Conservation (phyloP, 2,797 vertebrate genomes). For the Gobionotothen gibberifrons region DNA sequence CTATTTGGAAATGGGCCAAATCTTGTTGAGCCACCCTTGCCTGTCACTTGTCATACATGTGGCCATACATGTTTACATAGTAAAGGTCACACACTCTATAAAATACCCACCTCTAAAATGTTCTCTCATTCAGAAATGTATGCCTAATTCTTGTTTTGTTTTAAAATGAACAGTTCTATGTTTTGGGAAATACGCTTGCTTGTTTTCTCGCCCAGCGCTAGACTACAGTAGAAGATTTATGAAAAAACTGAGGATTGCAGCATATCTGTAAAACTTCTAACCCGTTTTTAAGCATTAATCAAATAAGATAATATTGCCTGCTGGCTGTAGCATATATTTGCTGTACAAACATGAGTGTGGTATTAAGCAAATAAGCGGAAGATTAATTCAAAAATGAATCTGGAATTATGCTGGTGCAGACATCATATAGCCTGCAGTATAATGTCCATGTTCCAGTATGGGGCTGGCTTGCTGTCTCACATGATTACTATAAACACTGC, state of each 20-base stretch:
- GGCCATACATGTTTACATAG: slow-evolving; percentile 12
- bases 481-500: slow-evolving; percentile 39
- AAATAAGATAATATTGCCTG: not conserved
- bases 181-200: not conserved
- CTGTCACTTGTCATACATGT: slow-evolving; percentile 36
- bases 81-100: slow-evolving; percentile 25
- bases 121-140: not conserved
- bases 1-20: slow-evolving; percentile 27
- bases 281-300: not conserved
- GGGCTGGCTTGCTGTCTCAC: slow-evolving; percentile 24
- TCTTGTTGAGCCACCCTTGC: slow-evolving; percentile 11
- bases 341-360: not conserved
- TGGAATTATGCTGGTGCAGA: slow-evolving; percentile 2
- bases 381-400: slow-evolving; percentile 6
- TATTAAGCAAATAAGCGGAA: not conserved
- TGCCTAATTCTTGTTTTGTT: not conserved
- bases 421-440: not conserved
- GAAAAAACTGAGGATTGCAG: not conserved
- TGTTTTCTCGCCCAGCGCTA: not conserved
- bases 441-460: slow-evolving; percentile 23
- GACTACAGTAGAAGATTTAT: not conserved
- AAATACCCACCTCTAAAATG: not conserved
- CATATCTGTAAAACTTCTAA: not conserved
- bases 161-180: not conserved
- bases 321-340: slow-evolving; percentile 1